phyloP scores from a whole-genome alignment of 2,113 vertebrate species.

The Cyanocitta stelleri region DNA sequence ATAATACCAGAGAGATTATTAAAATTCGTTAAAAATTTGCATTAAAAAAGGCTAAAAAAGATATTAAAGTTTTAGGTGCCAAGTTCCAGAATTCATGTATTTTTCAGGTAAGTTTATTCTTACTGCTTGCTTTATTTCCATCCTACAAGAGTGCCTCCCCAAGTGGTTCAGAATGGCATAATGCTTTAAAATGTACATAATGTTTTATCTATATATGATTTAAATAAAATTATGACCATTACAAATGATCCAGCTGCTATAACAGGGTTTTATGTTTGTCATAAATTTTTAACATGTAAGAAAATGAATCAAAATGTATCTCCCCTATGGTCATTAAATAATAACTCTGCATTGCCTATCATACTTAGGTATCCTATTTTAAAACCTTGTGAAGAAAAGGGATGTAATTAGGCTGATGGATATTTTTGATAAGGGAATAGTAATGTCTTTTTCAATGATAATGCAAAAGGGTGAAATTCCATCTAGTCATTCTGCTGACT shows the following conservation, averaged over 20 bases:
- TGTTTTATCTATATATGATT: slow-evolving; percentile 56
- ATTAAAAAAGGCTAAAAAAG: background rate
- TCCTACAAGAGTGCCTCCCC: background rate
- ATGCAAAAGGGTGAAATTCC: slow-evolving; percentile 34
- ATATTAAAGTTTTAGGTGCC: background rate
- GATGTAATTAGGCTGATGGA: slow-evolving; percentile 61
- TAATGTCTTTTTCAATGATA: slow-evolving; percentile 56
- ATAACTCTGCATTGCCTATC: slow-evolving; percentile 33
- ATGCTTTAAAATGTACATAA: slow-evolving; percentile 32
- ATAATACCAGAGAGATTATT: background rate
- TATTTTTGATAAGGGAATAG: slow-evolving; percentile 62
- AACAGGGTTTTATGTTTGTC: slow-evolving; percentile 58
- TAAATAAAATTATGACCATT: slow-evolving; percentile 58
- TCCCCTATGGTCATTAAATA: slow-evolving; percentile 50
- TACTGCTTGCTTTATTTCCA: background rate
- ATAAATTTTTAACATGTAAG: slow-evolving; percentile 53
- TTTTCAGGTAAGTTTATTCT: background rate
- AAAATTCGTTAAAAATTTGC: background rate
- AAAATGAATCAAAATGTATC: slow-evolving; percentile 53
- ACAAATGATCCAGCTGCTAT: slow-evolving; percentile 29
- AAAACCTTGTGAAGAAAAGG: slow-evolving; percentile 37
- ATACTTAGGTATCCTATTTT: slow-evolving; percentile 54
- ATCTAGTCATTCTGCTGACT: slow-evolving; percentile 38
- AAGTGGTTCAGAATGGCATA: background rate
- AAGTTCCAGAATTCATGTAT: background rate